Evolutionary conservation across 2,113 vertebrate species (phyloP), one percentile per base, ranked within the genome.

Genomic region (Marmota monax): DNA sequence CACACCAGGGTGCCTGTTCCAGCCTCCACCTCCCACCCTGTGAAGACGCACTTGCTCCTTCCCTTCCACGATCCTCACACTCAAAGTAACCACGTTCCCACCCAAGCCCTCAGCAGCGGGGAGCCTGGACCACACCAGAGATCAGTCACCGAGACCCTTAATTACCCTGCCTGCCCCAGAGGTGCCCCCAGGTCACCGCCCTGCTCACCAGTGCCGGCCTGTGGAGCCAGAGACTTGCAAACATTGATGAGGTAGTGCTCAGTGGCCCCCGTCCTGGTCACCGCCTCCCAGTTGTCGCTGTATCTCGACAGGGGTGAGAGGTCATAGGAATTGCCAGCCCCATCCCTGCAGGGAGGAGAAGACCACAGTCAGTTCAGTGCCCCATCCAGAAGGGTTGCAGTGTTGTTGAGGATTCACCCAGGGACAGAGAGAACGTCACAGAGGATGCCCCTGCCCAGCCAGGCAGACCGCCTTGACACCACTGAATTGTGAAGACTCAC

Each of bases 181-280:
- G 4, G 0, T 1, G 6, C 4, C 65, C 63, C 65, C 39, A 29
- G 25, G 5, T 17, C 20, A 22, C 27, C 34, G 37, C 51, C 90
- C 56, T 34, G 74, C 98, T 98, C 96, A 99, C 99, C 97, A 3
- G 98, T 98, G 99, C 99, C 99, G 8, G 96, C 95, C 70, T 99
- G 99, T 0, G 98, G 99, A 6, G 99, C 98, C 91, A 99, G 98
- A 1, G 99, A 99, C 98, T 99, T 99, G 99, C 99, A 99, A 48
- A 99, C 98, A 0, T 99, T 99, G 97, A 99, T 99, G 94, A 99
- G 99, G 96, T 99, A 99, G 80, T 98, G 99, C 23, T 98, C 78
- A 0, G 95, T 90, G 96, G 98, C 92, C 12, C 95, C 97, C 0
- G 98, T 97, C 1, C 98, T 22, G 2, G 98, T 70, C 74, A 98